Base-by-base conservation (phyloP, 2,113 vertebrate species). In the Tachycineta bicolor region DNA sequence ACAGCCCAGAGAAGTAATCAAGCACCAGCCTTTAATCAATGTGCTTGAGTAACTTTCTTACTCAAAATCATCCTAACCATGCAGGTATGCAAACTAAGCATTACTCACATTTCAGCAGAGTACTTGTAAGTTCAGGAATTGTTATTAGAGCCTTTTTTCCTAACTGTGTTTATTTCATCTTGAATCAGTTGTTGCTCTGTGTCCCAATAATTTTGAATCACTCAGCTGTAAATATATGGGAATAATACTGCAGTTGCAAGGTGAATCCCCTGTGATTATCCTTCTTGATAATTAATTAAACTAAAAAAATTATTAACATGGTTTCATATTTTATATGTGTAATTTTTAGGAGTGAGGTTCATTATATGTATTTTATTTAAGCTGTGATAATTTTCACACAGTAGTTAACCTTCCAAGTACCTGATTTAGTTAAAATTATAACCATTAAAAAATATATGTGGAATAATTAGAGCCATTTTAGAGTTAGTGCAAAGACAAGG, bases 321-420 rank as follows among this genome's bases (percentile, higher is more conserved):
- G 22, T 25, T 94, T 83, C 39, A 14, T 73, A 50, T 82, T 93
- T 78, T 75, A 52, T 34, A 85, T 20, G 19, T 47, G 14, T 63
- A 64, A 53, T 84, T 74, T 95, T 87, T 82, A 83, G n/a, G 31
- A 80, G 13, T 65, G 31, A 18, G 25, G 76, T 31, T 64, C 53
- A 80, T 94, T 93, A 89, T 37, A 74, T 59, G 4, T 63, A 52
- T 90, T 87, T 84, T 88, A 93, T 89, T 94, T 83, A 83, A 93
- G 47, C 65, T 79, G 41, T 75, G 77, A 64, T 71, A 68, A 91
- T 91, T 93, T 90, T 92, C 53, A 88, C 44, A 58, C 22, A 62
- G 67, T 62, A 88, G 37, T 88, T 97, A 92, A 91, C 68, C 82
- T 95, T 90, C 58, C 59, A 55, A 41, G 76, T 88, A 96, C 59